These are phyloP conservation scores for Ornithoptera priamus DNA, from an alignment of 2,888 invertebrate species.

Conservation along the genomic window DNA sequence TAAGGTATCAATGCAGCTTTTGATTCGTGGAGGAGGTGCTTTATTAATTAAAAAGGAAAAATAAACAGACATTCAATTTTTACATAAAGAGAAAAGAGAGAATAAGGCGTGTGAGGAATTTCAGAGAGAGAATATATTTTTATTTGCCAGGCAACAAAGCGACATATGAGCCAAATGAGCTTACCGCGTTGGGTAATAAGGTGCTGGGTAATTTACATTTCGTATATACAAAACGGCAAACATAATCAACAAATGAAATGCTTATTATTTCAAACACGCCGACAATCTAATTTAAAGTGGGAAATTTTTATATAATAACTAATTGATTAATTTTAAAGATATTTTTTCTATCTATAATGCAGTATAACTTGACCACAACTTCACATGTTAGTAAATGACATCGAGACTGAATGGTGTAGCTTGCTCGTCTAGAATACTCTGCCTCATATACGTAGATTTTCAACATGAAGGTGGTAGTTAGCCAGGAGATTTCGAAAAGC, in stretches of 20 bases:
- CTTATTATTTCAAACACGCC: slow-evolving; percentile 52
- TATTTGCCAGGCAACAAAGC: slow-evolving; percentile 27
- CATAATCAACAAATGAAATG: slow-evolving; percentile 76
- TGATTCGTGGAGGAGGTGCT: neutral
- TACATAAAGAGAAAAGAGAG: slow-evolving; percentile 13
- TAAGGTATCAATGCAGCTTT: too few relatives aligned
- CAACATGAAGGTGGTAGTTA: too few relatives aligned
- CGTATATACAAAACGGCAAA: slow-evolving; percentile 75
- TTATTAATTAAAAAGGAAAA: neutral
- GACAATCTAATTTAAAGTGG: slow-evolving; percentile 1
- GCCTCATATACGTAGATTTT: too few relatives aligned
- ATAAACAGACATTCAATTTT: neutral
- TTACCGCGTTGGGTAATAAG: slow-evolving; percentile 72
- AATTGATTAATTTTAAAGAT: too few relatives aligned
- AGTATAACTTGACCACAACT: too few relatives aligned
- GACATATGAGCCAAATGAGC: slow-evolving; percentile 72
- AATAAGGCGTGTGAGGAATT: slow-evolving; percentile 19
- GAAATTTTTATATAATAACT: neutral
- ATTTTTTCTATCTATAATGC: too few relatives aligned
- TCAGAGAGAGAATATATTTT: slow-evolving; percentile 24
- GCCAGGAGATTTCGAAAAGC: too few relatives aligned
- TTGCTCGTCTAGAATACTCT: too few relatives aligned
- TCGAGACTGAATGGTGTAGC: too few relatives aligned
- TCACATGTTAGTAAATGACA: too few relatives aligned
- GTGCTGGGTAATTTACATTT: slow-evolving; percentile 77